Evolutionary conservation across 2,113 vertebrate species (phyloP).

Genomic region (Pao palembangensis): DNA sequence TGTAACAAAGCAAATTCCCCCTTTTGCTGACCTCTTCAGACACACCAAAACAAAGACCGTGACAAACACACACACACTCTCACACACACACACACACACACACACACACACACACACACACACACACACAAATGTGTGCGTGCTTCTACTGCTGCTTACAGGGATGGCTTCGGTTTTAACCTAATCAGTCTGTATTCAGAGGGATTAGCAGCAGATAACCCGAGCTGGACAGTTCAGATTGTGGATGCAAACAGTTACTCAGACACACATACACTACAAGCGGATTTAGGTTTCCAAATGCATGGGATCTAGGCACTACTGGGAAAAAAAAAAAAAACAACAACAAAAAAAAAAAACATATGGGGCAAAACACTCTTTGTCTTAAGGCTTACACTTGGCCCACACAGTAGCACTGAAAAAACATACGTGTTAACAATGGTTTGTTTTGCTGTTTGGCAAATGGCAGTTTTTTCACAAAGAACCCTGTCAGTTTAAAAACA

Average conservation of each 20-base stretch:
- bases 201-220: constrained; percentile 64
- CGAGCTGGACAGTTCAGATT: constrained; percentile 56
- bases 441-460: too few relatives aligned
- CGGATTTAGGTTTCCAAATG: constrained; percentile 41
- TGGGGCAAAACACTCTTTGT: constrained; percentile 35
- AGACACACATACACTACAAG: constrained; percentile 49
- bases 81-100: constrained; percentile 26
- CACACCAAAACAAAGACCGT: constrained; percentile 28
- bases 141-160: constrained; percentile 17
- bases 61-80: constrained; percentile 14
- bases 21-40: constrained; percentile 65
- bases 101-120: constrained; percentile 17
- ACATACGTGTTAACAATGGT: not conserved
- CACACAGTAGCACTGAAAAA: constrained; percentile 21
- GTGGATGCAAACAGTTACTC: constrained; percentile 39
- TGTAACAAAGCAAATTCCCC: constrained; percentile 74
- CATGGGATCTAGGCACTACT: not conserved
- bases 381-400: constrained; percentile 27
- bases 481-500: too few relatives aligned
- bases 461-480: too few relatives aligned
- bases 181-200: constrained; percentile 62
- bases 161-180: constrained; percentile 41
- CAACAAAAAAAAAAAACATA: constrained; percentile 35
- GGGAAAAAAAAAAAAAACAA: not conserved
- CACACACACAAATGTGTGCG: constrained; percentile 3